Percentiles rank a stretch among this genome's conserved stretches.
Evolutionary conservation across 2,797 vertebrate genomes (phyloP).

Genomic region (Scomberomorus guttatus): DNA sequence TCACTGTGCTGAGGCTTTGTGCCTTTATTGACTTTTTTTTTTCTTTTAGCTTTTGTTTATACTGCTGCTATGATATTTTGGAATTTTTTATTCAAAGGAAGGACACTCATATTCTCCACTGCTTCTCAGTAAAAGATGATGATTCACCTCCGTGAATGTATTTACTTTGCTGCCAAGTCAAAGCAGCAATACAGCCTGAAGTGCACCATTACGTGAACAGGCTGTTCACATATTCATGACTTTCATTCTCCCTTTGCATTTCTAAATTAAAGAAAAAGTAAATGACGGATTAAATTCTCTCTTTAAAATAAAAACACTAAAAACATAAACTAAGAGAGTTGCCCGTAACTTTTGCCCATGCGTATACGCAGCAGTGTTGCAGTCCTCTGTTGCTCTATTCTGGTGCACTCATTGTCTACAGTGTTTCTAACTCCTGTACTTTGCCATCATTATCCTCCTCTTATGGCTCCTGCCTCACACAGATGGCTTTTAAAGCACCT

Average conservation of each 20-base stretch:
- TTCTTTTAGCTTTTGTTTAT: not conserved
- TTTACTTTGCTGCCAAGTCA: conserved; percentile 28
- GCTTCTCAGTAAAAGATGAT: conserved; percentile 20
- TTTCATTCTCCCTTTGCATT: not conserved
- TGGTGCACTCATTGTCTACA: conserved; percentile 24
- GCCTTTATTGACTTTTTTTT: not conserved
- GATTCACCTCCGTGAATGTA: conserved; percentile 38
- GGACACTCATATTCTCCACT: conserved; percentile 43
- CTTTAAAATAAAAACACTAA: not conserved
- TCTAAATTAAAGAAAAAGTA: not conserved
- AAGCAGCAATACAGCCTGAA: conserved; percentile 5
- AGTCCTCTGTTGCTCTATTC: not conserved
- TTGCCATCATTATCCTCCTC: conserved; percentile 52
- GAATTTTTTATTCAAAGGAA: not conserved
- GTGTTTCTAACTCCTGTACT: conserved; percentile 36
- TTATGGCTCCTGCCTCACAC: conserved; percentile 58
- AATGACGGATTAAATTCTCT: not conserved
- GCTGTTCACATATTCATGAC: not conserved
- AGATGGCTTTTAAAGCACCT: conserved; percentile 79
- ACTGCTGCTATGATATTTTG: not conserved
- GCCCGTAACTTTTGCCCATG: not conserved
- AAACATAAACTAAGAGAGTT: not conserved
- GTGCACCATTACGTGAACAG: not conserved
- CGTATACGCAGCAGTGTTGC: not conserved
- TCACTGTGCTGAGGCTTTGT: not conserved